phyloP scores from a whole-genome alignment of 2,888 invertebrate genomes.

The Galerucella nymphaeae region DNA sequence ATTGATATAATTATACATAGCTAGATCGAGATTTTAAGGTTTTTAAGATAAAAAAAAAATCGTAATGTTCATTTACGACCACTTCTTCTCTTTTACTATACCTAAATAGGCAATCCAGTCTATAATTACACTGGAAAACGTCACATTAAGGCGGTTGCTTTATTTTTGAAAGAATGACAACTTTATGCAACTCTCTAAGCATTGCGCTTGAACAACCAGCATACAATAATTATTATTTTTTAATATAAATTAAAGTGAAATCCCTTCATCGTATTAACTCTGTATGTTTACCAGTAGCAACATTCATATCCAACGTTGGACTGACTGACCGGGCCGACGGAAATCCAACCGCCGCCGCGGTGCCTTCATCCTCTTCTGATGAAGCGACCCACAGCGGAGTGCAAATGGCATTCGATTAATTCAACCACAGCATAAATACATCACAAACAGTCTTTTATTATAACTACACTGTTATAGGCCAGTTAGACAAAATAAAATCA shows the following conservation, averaged over 20 bases:
- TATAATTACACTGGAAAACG: slow-evolving; percentile 11
- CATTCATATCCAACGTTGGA: neutral
- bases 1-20: slow-evolving; percentile 36
- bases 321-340: slow-evolving; percentile 1
- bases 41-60: slow-evolving; percentile 29
- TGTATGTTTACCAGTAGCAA: slow-evolving; percentile 5
- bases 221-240: too few species aligned
- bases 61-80: slow-evolving; percentile 25
- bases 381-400: slow-evolving; percentile 61
- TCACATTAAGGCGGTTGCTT: neutral
- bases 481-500: neutral
- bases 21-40: slow-evolving; percentile 28
- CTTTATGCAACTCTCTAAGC: neutral
- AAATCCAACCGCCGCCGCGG: slow-evolving; percentile 26
- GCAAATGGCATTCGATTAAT: slow-evolving; percentile 62
- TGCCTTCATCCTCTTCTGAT: slow-evolving; percentile 47
- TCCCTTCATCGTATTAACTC: neutral
- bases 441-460: slow-evolving; percentile 48
- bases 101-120: slow-evolving; percentile 22
- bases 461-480: slow-evolving; percentile 23
- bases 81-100: slow-evolving; percentile 26
- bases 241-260: neutral
- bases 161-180: neutral
- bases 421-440: slow-evolving; percentile 52
- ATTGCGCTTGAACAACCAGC: too few species aligned